Evolutionary conservation across 2,113 vertebrate genomes (phyloP), one percentile per base, ranked within the genome.

Genomic region (Carassius carassius): DNA sequence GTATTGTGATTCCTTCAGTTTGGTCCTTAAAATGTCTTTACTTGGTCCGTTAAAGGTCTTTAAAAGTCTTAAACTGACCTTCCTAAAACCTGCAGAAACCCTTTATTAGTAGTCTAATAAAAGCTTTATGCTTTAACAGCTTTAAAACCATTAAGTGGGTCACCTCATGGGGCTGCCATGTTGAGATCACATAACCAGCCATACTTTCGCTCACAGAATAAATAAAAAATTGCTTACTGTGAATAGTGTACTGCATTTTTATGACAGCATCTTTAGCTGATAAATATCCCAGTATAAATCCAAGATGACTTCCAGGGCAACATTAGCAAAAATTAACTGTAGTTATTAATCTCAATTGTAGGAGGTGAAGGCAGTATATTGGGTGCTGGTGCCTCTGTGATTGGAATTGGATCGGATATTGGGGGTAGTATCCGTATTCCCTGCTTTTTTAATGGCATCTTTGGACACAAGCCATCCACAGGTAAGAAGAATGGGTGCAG

Each of bases 341-440:
- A 32, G 2, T 56, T 58, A 58, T 70, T 19, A 4, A 35, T 29
- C 44, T 77, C 23, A 56, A 4, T 16, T 60, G n/a, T 88, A 98
- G 97, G 97, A 0, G 97, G 97, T n/a, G 97, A 98, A 87, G 97
- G 95, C 6, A 91, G 95, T n/a, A 91, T 95, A 8, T 86, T 98
- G 84, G 96, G 54, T 5, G 94, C 90, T 3, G 97, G 95, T 0
- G 95, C 95, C 5, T 94, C 97, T 0, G 93, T 98, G n/a, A 91
- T 98, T 1, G 97, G 97, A 0, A 76, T 98, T 10, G 97, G 97
- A 69, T 96, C 97, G 0, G 97, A 98, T 89, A 95, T 98, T 0
- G 96, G 96, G 0, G 97, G 97, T 84, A 98, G 97, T 85, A 98
- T 98, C 91, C 95, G 97, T 0, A 96, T 98, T 87, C 97, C 97